Conservation (phyloP, 2,113 vertebrate genomes). For the Notothenia rossii region DNA sequence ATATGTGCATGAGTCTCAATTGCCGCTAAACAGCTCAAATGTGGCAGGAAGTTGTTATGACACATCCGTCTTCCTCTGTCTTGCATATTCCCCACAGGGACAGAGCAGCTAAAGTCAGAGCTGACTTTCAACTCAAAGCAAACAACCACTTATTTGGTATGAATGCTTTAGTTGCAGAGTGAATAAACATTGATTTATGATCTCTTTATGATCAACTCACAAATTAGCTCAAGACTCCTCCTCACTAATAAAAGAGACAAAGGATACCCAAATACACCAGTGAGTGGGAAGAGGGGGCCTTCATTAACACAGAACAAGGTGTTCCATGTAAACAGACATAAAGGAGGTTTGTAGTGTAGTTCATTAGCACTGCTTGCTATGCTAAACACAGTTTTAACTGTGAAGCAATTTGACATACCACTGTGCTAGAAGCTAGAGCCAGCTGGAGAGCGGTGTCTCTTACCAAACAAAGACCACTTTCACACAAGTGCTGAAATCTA, state of each 20-base stretch:
- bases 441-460: conserved; percentile 45
- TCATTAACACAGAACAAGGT: conserved; percentile 7
- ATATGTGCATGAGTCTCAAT: conserved; percentile 80
- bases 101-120: not conserved
- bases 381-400: conserved; percentile 23
- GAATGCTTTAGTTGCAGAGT: not conserved
- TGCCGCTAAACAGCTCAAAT: conserved; percentile 36
- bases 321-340: conserved; percentile 25
- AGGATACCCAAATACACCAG: no score
- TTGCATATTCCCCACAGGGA: conserved; percentile 24
- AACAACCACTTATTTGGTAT: not conserved
- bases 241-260: not conserved
- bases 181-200: not conserved
- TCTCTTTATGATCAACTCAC: not conserved
- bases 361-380: conserved; percentile 19
- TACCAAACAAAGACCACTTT: conserved; percentile 67
- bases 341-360: conserved; percentile 10
- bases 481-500: conserved; percentile 48
- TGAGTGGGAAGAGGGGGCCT: not conserved
- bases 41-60: conserved; percentile 80
- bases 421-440: conserved; percentile 31
- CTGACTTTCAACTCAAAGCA: conserved; percentile 1
- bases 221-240: not conserved
- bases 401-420: conserved; percentile 29
- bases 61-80: conserved; percentile 74